Evolutionary conservation across 2,113 vertebrate species (phyloP).

Genomic region (Muntiacus reevesi): DNA sequence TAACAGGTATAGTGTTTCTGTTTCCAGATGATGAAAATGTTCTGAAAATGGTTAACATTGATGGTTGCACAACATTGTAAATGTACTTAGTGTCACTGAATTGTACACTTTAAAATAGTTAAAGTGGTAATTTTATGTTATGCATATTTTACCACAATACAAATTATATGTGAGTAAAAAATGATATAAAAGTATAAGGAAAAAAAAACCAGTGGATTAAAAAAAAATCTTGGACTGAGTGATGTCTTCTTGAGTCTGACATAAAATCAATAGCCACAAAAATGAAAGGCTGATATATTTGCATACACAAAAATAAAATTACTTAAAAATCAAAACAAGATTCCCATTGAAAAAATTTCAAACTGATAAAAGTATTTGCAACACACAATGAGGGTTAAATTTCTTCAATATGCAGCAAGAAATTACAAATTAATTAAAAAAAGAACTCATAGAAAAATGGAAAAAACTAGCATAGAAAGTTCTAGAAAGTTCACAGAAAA

Average conservation of each 20-base stretch:
- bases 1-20: not conserved
- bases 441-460: not conserved
- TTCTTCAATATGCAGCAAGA: not conserved
- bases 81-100: not conserved
- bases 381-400: not conserved
- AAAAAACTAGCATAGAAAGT: not conserved
- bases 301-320: not conserved
- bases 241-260: not conserved
- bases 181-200: not conserved
- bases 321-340: not conserved
- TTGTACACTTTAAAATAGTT: not conserved
- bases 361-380: slow-evolving; percentile 1
- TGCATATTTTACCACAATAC: not conserved
- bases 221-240: not conserved
- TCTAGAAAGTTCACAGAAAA: not conserved
- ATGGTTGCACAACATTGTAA: not conserved
- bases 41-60: not conserved
- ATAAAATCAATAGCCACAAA: not conserved
- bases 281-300: slow-evolving; percentile 3
- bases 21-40: not conserved
- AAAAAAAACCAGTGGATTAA: not conserved
- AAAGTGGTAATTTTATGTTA: not conserved
- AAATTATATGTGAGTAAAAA: not conserved
- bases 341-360: not conserved
- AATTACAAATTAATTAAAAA: not conserved